These are phyloP conservation scores for Proisotoma minuta DNA, from an alignment of 2,888 invertebrate species.

Conservation along the genomic window DNA sequence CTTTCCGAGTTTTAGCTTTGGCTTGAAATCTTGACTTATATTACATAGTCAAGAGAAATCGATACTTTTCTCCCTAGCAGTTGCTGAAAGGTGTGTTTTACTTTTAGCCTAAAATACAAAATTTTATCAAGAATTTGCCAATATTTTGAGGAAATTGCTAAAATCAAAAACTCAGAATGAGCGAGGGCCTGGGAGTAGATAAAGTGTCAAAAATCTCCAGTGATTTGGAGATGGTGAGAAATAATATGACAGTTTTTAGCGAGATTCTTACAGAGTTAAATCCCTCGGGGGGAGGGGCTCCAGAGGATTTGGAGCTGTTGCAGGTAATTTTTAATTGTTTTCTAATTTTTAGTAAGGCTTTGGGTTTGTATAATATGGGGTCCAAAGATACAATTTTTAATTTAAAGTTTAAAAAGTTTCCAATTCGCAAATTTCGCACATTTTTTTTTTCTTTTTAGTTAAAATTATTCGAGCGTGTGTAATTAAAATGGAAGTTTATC, in stretches of 20 bases:
- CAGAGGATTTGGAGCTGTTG: slow-evolving; percentile 72
- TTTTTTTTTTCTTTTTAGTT: neutral
- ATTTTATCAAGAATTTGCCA: too few relatives aligned
- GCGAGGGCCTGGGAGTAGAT: too few relatives aligned
- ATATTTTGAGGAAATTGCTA: too few relatives aligned
- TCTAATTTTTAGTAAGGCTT: neutral
- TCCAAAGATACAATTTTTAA: neutral
- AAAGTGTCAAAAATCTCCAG: slow-evolving; percentile 83
- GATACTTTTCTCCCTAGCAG: too few relatives aligned
- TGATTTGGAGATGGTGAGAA: slow-evolving; percentile 88
- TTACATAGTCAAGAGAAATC: too few relatives aligned
- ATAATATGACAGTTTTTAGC: slow-evolving; percentile 86
- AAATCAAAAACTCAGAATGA: too few relatives aligned
- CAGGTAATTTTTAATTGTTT: slow-evolving; percentile 57
- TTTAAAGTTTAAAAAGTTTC: neutral
- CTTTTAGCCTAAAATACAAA: too few relatives aligned
- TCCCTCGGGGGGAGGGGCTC: slow-evolving; percentile 64
- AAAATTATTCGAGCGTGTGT: too few relatives aligned
- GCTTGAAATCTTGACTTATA: too few relatives aligned
- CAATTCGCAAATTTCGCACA: neutral
- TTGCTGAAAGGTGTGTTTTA: too few relatives aligned
- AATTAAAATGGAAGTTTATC: too few relatives aligned
- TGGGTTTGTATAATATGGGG: neutral
- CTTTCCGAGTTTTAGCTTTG: too few relatives aligned
- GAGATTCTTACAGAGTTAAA: slow-evolving; percentile 88